Conservation (phyloP, 1,140 invertebrate genomes). For the Ceratina australensis region DNA sequence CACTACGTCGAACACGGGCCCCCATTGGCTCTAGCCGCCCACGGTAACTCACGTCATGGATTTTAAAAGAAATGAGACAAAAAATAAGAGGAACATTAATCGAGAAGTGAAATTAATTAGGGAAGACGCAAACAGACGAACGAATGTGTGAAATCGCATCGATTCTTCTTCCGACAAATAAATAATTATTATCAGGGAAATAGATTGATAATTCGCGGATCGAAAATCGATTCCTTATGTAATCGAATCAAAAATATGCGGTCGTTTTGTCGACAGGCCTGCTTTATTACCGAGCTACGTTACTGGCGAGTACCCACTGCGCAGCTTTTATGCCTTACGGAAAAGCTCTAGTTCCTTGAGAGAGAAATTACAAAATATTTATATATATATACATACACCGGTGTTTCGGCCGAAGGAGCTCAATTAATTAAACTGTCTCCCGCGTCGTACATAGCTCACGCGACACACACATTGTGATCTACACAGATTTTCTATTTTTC, state of each 20-base stretch:
- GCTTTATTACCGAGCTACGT: too few species aligned
- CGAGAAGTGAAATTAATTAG: neutral
- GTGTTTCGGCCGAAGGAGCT: too few species aligned
- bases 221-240: too few species aligned
- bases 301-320: neutral
- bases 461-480: slow-evolving; percentile 21
- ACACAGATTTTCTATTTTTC: slow-evolving; percentile 24
- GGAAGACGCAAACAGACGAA: slow-evolving; percentile 38
- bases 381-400: too few species aligned
- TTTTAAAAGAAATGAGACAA: slow-evolving; percentile 68
- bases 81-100: neutral
- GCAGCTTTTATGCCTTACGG: slow-evolving; percentile 31
- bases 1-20: slow-evolving; percentile 78
- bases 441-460: neutral
- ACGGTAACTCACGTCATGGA: slow-evolving; percentile 80
- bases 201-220: neutral
- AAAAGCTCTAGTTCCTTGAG: slow-evolving; percentile 3
- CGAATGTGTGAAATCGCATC: slow-evolving; percentile 31
- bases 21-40: slow-evolving; percentile 78
- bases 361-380: neutral
- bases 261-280: too few species aligned
- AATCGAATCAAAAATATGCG: too few species aligned
- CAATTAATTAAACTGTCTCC: too few species aligned
- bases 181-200: neutral
- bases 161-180: slow-evolving; percentile 21